These are phyloP conservation scores for Muscicapa comitata DNA, from an alignment of 2,797 vertebrate species.

Conservation along the genomic window DNA sequence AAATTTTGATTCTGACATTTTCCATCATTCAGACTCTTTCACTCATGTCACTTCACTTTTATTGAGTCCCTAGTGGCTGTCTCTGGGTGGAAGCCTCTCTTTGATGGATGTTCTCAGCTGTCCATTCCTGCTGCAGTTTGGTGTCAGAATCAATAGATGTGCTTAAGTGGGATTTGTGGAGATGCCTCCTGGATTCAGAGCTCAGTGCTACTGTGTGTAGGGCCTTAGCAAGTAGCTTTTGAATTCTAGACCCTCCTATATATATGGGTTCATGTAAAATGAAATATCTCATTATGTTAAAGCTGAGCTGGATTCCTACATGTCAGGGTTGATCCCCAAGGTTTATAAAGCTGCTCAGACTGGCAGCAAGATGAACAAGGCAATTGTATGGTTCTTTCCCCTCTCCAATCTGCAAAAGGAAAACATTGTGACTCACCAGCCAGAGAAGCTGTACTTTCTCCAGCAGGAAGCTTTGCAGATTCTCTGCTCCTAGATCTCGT, in stretches of 20 bases:
- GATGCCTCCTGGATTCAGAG: neutral
- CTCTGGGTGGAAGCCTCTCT: neutral
- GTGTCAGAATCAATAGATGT: neutral
- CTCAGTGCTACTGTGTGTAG: neutral
- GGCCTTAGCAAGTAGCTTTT: neutral
- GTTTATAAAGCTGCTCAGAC: neutral
- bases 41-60: neutral
- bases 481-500: conserved; percentile 44
- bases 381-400: neutral
- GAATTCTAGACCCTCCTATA: neutral
- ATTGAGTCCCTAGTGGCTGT: neutral
- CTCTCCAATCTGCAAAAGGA: conserved; percentile 4
- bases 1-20: neutral
- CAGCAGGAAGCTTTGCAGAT: conserved; percentile 49
- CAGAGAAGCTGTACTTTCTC: conserved; percentile 33
- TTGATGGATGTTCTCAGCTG: conserved; percentile 14
- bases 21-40: neutral
- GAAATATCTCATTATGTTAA: neutral
- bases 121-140: neutral
- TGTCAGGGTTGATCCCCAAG: neutral
- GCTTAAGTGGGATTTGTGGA: conserved; percentile 9
- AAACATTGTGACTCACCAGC: conserved; percentile 33
- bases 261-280: neutral
- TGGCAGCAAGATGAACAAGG: conserved; percentile 34
- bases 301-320: neutral